Evolutionary conservation across 1,140 invertebrate species (phyloP), one percentile per base, ranked within the genome.

Genomic region (Druon quercuslanigerum): DNA sequence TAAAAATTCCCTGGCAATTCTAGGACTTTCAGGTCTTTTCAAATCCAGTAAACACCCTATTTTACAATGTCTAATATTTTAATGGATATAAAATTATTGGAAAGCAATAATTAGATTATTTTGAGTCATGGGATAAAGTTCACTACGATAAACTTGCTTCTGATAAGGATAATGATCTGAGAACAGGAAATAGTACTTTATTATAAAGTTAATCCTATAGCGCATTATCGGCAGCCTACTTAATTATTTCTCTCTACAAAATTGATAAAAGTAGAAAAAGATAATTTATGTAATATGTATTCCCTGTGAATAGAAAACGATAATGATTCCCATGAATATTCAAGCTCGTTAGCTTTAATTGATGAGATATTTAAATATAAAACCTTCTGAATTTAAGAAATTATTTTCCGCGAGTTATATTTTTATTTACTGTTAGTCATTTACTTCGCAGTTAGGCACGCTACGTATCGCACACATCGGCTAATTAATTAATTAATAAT

Each of bases 191-290:
- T 8, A n/a, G 33, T 12, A 50, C 13, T 54, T 50, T 50, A 70
- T 19, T 72, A 19, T 72, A 50, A n/a, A 50, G 2, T 51, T 17
- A 51, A 72, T 50, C 11, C 12, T 19, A 16, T 11, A 50, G 19
- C 33, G 13, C 40, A 66, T 66, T 66, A 66, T 66, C 57, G 40
- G 13, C 33, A 6, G 20, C 14, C 12, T 54, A 19, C 5, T 54
- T 54, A 14, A 54, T 17, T 17, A 19, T 54, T 46, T 46, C 9
- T 46, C 11, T 46, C 40, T 9, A 46, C n/a, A 54, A 17, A 54
- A 33, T 66, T 66, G 57, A 75, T 20, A 81, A 54, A 50, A 73
- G 57, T 13, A 20, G 5, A 40, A 72, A 11, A 71, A 25, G 20
- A 40, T n/a, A 75, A 56, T 25, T 25, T 19, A 16, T 74, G 5